These are phyloP conservation scores for Bombus terrestris DNA, from an alignment of 1,140 invertebrate genomes.

Conservation along the genomic window DNA sequence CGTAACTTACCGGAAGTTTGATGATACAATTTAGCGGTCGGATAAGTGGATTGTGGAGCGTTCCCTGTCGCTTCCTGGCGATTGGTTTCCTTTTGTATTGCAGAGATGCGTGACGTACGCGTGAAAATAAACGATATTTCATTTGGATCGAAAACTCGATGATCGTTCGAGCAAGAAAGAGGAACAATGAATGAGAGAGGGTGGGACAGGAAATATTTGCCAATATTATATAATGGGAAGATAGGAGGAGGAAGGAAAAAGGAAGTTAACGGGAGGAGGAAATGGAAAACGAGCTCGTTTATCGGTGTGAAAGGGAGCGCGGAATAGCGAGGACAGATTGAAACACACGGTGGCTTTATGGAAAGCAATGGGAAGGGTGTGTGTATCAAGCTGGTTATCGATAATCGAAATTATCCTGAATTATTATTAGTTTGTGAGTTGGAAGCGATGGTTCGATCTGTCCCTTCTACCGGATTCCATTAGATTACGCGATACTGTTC, in stretches of 20 bases:
- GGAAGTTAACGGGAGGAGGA: background rate
- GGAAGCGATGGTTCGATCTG: background rate
- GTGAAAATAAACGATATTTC: background rate
- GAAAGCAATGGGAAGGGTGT: slow-evolving; percentile 8
- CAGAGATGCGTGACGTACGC: no score
- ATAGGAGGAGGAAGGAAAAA: background rate
- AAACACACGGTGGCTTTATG: slow-evolving; percentile 25
- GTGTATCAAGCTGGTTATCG: slow-evolving; percentile 47
- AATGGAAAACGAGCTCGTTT: slow-evolving; percentile 1
- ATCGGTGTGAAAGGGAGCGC: background rate
- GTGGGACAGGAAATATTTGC: background rate
- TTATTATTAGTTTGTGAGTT: slow-evolving; percentile 49
- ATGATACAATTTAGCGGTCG: slow-evolving; percentile 9
- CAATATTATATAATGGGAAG: background rate
- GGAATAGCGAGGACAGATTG: background rate
- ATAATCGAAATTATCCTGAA: slow-evolving; percentile 56
- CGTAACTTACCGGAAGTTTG: slow-evolving; percentile 27
- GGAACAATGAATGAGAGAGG: background rate
- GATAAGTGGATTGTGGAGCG: slow-evolving; percentile 21
- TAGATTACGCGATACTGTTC: slow-evolving; percentile 50
- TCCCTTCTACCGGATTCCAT: background rate
- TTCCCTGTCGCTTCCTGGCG: background rate
- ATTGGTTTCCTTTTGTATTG: no score
- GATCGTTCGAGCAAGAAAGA: background rate
- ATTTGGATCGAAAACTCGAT: background rate